Percentiles rank a stretch among this genome's conserved stretches.
Evolutionary conservation across 2,888 invertebrate genomes (phyloP).

Genomic region (Diarsia rubi): DNA sequence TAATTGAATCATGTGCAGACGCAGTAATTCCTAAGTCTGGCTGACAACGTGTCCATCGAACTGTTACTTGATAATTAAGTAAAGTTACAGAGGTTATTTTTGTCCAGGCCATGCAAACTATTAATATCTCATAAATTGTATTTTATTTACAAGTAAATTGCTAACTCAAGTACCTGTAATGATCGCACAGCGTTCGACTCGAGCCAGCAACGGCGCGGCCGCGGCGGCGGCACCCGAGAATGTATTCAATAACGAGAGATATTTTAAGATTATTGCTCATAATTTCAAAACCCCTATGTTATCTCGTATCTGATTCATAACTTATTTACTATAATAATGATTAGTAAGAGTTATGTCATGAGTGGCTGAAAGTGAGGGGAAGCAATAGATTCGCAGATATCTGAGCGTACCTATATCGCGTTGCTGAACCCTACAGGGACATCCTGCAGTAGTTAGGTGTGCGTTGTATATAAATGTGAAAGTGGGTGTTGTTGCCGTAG

Average conservation of each 20-base stretch:
- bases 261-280: conserved; percentile 80
- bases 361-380: conserved; percentile 27
- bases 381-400: conserved; percentile 10
- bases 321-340: conserved; percentile 68
- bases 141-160: conserved; percentile 81
- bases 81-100: conserved; percentile 81
- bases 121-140: conserved; percentile 84
- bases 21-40: conserved; percentile 73
- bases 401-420: background rate
- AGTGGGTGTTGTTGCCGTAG: conserved; percentile 54
- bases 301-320: conserved; percentile 72
- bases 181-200: conserved; percentile 70
- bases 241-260: conserved; percentile 73
- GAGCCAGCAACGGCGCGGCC: conserved; percentile 58
- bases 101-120: conserved; percentile 78
- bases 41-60: conserved; percentile 62
- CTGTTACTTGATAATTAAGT: conserved; percentile 75
- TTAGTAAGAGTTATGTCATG: conserved; percentile 60
- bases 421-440: conserved; percentile 16
- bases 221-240: conserved; percentile 64
- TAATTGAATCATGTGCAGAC: conserved; percentile 79
- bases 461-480: conserved; percentile 61
- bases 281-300: conserved; percentile 71
- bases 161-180: conserved; percentile 83
- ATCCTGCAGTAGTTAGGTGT: conserved; percentile 25